These are phyloP conservation scores for Chelonoidis abingdonii DNA, from an alignment of 2,113 vertebrate species.

Conservation along the genomic window DNA sequence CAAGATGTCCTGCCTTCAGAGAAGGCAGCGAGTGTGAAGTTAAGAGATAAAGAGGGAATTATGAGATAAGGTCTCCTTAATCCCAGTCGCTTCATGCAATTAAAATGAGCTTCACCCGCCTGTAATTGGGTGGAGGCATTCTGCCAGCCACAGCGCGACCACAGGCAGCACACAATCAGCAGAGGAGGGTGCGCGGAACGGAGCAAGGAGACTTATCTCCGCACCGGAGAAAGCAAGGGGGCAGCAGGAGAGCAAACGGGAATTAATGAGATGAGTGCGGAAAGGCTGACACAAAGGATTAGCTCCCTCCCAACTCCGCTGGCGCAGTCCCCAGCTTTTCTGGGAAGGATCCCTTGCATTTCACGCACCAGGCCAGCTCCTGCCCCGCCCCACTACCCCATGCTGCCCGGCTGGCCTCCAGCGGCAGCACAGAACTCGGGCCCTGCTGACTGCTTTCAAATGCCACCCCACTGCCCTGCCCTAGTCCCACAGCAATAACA, in stretches of 20 bases:
- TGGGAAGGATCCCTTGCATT: conserved; percentile 25
- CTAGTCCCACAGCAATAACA: neutral
- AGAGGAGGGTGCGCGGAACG: neutral
- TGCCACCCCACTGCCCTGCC: neutral
- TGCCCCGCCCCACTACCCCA: neutral
- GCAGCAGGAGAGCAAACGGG: conserved; percentile 46
- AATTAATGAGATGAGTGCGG: conserved; percentile 70
- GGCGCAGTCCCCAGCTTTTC: conserved; percentile 33
- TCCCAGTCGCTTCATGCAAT: conserved; percentile 77
- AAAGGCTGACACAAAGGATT: conserved; percentile 69
- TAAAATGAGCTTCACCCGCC: conserved; percentile 77
- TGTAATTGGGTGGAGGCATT: conserved; percentile 74
- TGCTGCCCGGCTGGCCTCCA: neutral
- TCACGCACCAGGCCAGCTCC: neutral
- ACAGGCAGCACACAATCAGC: conserved; percentile 24
- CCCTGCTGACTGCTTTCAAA: too few relatives aligned
- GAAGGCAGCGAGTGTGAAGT: conserved; percentile 71
- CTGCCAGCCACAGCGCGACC: conserved; percentile 62
- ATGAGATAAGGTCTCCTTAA: conserved; percentile 77
- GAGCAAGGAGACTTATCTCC: conserved; percentile 59
- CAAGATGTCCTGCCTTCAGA: conserved; percentile 59
- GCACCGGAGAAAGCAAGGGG: conserved; percentile 36
- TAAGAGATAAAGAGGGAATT: conserved; percentile 79
- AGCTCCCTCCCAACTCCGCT: conserved; percentile 18
- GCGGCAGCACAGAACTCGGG: neutral